Base-by-base conservation (phyloP, 2,113 vertebrate species). In the Platichthys stellatus region DNA sequence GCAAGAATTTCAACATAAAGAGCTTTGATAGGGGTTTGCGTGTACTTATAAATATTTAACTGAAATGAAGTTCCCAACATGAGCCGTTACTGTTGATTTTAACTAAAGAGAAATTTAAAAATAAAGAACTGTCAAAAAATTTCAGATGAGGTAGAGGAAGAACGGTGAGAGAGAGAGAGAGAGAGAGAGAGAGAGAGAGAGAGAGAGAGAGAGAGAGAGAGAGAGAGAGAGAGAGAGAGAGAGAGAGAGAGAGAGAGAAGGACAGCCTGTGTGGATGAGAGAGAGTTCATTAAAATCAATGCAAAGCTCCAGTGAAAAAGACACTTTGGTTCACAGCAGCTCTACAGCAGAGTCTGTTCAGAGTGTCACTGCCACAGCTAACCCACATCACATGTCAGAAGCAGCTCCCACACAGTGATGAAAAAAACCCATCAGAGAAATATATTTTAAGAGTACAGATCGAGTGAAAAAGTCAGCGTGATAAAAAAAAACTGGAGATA, bases 231-330 rank as follows among this genome's bases (percentile, higher is more conserved):
- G 1, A 13, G 15, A 47, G 47, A 59, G 31, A 60, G 43, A 21
- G 40, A 72, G 28, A 15, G 26, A 82, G 66, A 56, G 31, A 63
- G 57, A 58, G 43, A 80, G 63, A 71, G 61, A 9, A 14, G 63
- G 70, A 66, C 56, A 65, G 54, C 6, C 61, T 40, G 63, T 47
- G 72, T 78, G 74, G 64, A 80, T 78, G 83, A 79, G 64, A 70
- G 83, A 79, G 64, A 72, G 53, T 65, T 86, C 81, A 76, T 88
- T 90, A 81, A 89, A 90, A 93, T 93, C 90, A 87, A 93, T 93
- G 83, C 26, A 73, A 67, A 86, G 78, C 80, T 80, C 53, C 71
- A 86, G 80, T 80, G 80, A 83, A 82, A 90, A 81, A 85, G 74
- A 82, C 78, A 67, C 76, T 80, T 56, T 69, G 78, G 49, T 70